Base-by-base conservation (phyloP, 2,888 invertebrate species). In the Plagiodera versicolora region DNA sequence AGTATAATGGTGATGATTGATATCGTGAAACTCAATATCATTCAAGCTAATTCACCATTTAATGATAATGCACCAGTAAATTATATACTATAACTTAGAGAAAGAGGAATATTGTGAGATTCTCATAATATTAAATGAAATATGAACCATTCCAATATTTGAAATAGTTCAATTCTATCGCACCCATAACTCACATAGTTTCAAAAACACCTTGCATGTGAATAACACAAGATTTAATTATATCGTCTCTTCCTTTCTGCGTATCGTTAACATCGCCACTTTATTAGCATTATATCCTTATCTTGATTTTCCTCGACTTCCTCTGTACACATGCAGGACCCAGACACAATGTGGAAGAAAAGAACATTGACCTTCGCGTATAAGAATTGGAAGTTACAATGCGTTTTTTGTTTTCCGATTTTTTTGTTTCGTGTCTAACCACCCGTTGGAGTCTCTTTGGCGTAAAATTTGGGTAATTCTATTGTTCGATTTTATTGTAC, bases 381-480 rank as follows among this genome's bases (percentile, higher is more conserved):
- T 3, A 32, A 32, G 32, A 32, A 9, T 28, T 32, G 32, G 32
- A 32, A 32, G 4, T 2, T 11, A 62, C 55, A 62, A 58, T 45
- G 54, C 48, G 48, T 46, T 58, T 62, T 62, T 62, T 51, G 58
- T 58, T 48, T 35, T 58, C 56, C 58, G 54, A 51, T 49, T 35
- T 28, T 62, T 52, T 39, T 46, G 55, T 56, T 18, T 30, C 61
- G 47, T 58, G 61, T 28, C 50, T 47, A 62, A 46, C 61, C 50
- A 55, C 55, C 50, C 58, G 61, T 62, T 20, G 58, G 58, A 58
- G 54, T 51, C 47, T 61, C 16, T 19, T 32, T 32, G 35, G 35
- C 44, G 32, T 2, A 9, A 9, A 32, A 32, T 8, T 44, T 39
- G 35, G 9, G 44, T 20, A 24, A 52, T 52, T 35, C 52, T 20